Base-by-base conservation (phyloP, 1,140 invertebrate species). In the Pseudomyrmex dendroicus region DNA sequence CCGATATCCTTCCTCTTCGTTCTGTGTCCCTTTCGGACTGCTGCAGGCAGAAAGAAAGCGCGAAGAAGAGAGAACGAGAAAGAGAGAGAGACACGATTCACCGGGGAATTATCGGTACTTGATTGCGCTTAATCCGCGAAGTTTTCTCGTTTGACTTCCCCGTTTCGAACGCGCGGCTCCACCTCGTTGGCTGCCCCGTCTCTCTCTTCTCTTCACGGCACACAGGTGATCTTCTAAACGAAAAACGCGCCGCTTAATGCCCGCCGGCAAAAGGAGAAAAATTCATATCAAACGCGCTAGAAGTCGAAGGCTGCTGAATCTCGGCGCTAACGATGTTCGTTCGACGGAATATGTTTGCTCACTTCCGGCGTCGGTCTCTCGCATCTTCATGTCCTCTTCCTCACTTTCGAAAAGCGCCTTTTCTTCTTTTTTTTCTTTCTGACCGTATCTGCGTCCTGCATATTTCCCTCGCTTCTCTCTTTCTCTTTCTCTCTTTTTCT, bases 101-200 rank as follows among this genome's bases (percentile, higher is more conserved):
- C 74, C 63, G 20, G 84, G 66, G 82, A 89, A 89, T 89, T 89
- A 89, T 89, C 87, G 84, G 84, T 82, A 88, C 84, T 89, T 89
- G 87, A 89, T 89, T 89, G 84, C 84, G 82, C 82, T 89, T 89
- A 89, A 89, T 89, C 87, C 87, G 82, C 80, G 85, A 89, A 89
- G 86, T 89, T 89, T 89, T 88, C 82, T 86, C 87, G 87, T 89
- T 89, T 89, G 87, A 89, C 87, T 88, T 86, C 56, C 66, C 59
- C 63, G 15, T 62, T 66, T 35, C 15, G 70, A 77, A 61, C 76
- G 76, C 76, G 76, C 76, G 72, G 61, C 70, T 61, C 56, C 3
- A 15, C 48, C 77, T 80, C 74, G 66, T 73, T 44, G 50, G 15
- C 17, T 64, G 63, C 48, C 62, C 62, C 35, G 35, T 35, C 35